Evolutionary conservation across 2,113 vertebrate genomes (phyloP).

Genomic region (Syngnathus floridae): DNA sequence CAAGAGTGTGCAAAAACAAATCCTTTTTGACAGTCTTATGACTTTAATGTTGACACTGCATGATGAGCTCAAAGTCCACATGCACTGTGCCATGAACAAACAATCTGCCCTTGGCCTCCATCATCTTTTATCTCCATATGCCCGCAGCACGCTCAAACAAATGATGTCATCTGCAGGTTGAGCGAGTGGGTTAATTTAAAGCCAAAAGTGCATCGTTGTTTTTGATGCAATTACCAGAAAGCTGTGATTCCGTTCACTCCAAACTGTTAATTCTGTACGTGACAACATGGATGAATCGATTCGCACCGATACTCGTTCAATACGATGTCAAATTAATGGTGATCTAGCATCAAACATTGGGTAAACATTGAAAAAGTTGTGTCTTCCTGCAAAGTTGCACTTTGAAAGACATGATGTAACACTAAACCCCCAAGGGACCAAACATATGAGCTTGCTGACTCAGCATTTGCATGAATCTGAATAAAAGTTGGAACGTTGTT

Average conservation of each 20-base stretch:
- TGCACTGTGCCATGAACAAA: conserved; percentile 42
- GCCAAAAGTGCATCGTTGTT: neutral
- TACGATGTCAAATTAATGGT: neutral
- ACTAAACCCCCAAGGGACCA: conserved; percentile 6
- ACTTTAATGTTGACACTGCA: conserved; percentile 24
- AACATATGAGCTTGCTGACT: conserved; percentile 2
- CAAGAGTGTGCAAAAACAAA: neutral
- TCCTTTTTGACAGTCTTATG: neutral
- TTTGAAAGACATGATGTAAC: conserved; percentile 21
- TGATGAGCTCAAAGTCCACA: conserved; percentile 57
- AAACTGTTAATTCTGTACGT: neutral
- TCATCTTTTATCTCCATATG: conserved; percentile 25
- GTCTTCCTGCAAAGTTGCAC: conserved; percentile 21
- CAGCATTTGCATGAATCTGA: conserved; percentile 23
- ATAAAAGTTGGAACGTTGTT: neutral
- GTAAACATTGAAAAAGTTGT: neutral
- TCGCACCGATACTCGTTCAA: too few species aligned
- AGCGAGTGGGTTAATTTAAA: conserved; percentile 21
- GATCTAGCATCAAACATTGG: too few species aligned
- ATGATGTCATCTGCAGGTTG: conserved; percentile 12
- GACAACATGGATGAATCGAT: neutral
- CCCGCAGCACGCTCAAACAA: conserved; percentile 47
- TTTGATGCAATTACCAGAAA: conserved; percentile 18
- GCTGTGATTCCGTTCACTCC: conserved; percentile 5
- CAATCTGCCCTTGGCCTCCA: conserved; percentile 16